phyloP scores from a whole-genome alignment of 1,140 invertebrate species.

The Ceratina australensis region DNA sequence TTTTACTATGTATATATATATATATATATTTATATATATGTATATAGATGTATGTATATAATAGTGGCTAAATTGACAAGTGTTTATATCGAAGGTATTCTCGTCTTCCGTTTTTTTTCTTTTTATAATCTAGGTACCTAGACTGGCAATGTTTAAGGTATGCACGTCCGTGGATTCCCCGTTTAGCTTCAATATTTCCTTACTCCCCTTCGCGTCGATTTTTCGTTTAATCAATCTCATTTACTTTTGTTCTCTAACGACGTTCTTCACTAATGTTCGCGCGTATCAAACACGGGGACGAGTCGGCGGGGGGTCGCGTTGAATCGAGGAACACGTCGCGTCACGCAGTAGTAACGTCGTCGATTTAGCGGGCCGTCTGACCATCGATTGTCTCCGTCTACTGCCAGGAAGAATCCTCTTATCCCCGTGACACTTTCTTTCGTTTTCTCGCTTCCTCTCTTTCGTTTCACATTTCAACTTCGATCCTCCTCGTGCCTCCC shows the following conservation, averaged over 20 bases:
- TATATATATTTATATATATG: slow-evolving; percentile 35
- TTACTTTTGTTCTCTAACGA: neutral
- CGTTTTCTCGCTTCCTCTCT: no score
- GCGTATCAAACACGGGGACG: slow-evolving; percentile 28
- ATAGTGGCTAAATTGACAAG: slow-evolving; percentile 66
- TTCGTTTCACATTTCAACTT: no score
- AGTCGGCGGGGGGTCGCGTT: slow-evolving; percentile 11
- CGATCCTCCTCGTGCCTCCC: no score
- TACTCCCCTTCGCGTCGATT: neutral
- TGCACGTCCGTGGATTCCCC: slow-evolving; percentile 46
- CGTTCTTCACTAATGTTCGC: slow-evolving; percentile 24
- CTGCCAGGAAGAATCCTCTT: neutral
- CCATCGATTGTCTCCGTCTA: slow-evolving; percentile 19
- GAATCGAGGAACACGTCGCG: slow-evolving; percentile 30
- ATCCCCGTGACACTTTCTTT: slow-evolving; percentile 8
- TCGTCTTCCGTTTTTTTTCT: slow-evolving; percentile 23
- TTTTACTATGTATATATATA: slow-evolving; percentile 51
- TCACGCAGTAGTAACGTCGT: slow-evolving; percentile 54
- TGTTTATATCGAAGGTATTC: slow-evolving; percentile 64
- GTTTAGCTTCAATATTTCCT: slow-evolving; percentile 30
- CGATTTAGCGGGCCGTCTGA: slow-evolving; percentile 23
- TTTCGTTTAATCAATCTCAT: neutral
- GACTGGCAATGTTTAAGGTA: slow-evolving; percentile 67
- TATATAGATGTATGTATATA: slow-evolving; percentile 53
- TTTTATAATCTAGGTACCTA: slow-evolving; percentile 60